Conservation (phyloP, 2,797 vertebrate genomes). For the Craterocephalus amniculus region DNA sequence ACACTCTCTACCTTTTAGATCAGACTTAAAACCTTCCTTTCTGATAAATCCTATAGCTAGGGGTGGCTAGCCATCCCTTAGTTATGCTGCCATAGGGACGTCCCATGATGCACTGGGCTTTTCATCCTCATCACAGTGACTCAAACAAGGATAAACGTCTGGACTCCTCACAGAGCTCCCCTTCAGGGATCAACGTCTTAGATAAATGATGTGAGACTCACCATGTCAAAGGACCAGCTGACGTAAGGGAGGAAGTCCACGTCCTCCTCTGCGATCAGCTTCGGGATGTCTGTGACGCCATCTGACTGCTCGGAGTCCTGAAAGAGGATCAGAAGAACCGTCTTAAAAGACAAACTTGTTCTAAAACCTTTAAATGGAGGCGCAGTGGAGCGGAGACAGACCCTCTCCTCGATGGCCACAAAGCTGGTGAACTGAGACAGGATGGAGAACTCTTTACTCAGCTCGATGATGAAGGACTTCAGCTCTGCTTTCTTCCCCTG, state of each 20-base stretch:
- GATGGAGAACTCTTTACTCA: constrained; percentile 90
- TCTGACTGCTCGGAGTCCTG: constrained; percentile 75
- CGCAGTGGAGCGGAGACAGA: constrained; percentile 63
- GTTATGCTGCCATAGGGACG: too few species aligned
- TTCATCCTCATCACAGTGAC: too few species aligned
- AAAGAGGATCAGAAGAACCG: constrained; percentile 12
- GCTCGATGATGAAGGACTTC: constrained; percentile 84
- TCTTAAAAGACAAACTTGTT: background rate
- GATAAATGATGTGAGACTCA: too few species aligned
- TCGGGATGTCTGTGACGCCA: constrained; percentile 76
- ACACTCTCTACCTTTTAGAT: too few species aligned
- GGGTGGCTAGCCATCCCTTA: too few species aligned
- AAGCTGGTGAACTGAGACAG: constrained; percentile 93
- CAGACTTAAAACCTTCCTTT: too few species aligned
- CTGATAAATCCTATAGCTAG: too few species aligned
- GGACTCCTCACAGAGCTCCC: too few species aligned
- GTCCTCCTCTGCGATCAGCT: constrained; percentile 84
- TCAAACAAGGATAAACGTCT: too few species aligned
- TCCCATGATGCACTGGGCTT: too few species aligned
- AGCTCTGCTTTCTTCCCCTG: constrained; percentile 88
- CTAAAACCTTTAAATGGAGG: background rate
- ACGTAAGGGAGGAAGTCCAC: constrained; percentile 88
- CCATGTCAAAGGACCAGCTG: constrained; percentile 65
- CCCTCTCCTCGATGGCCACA: constrained; percentile 90
- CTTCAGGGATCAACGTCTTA: too few species aligned